Conservation (phyloP, 2,113 vertebrate species). For the Dasyprocta punctata region DNA sequence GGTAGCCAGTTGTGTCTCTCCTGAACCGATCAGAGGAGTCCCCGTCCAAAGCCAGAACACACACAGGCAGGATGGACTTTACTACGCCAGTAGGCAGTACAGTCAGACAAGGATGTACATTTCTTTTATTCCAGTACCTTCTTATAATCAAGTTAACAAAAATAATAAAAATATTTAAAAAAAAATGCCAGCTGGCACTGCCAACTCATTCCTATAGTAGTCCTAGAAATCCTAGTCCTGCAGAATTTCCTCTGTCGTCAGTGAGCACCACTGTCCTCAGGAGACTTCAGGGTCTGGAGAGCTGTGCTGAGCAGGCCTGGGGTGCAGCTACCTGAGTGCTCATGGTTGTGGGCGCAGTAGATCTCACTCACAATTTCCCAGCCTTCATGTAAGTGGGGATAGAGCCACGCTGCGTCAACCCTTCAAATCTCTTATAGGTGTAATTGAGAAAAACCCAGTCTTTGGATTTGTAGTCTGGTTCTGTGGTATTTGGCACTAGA, state of each 20-base stretch:
- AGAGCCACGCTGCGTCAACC: conserved; percentile 96
- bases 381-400: conserved; percentile 98
- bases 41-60: conserved; percentile 83
- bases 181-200: conserved; percentile 88
- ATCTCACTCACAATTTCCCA: conserved; percentile 91
- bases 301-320: conserved; percentile 78
- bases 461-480: conserved; percentile 99
- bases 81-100: conserved; percentile 81
- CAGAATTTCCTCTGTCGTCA: conserved; percentile 83
- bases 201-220: conserved; percentile 86
- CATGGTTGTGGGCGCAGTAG: conserved; percentile 26
- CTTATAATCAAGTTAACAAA: conserved; percentile 88
- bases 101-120: conserved; percentile 80
- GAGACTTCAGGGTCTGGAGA: conserved; percentile 76
- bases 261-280: conserved; percentile 77
- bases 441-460: conserved; percentile 99
- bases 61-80: conserved; percentile 80
- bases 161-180: conserved; percentile 84
- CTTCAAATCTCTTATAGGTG: conserved; percentile 99
- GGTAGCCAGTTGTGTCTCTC: conserved; percentile 71
- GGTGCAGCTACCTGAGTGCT: conserved; percentile 86
- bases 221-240: conserved; percentile 87
- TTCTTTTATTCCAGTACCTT: conserved; percentile 90
- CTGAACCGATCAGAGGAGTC: conserved; percentile 80
- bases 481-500: conserved; percentile 93